phyloP scores from a whole-genome alignment of 2,797 vertebrate species.

The Lagocephalus sceleratus region DNA sequence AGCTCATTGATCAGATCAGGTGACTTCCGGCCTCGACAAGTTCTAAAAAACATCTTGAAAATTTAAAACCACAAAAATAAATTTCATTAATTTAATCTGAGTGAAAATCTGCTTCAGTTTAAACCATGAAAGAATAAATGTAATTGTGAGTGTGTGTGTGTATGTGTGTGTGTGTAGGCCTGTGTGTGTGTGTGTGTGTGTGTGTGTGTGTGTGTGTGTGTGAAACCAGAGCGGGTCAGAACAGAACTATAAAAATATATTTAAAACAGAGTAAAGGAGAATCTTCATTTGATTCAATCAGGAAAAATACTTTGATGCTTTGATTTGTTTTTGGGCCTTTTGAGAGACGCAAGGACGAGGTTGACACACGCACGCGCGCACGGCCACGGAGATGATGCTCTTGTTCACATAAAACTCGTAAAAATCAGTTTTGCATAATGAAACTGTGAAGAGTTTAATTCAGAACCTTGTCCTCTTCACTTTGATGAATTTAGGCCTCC shows the following conservation, averaged over 20 bases:
- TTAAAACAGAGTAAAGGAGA: no score
- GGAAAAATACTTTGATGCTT: no score
- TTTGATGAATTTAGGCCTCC: not conserved
- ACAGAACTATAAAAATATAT: no score
- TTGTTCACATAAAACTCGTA: constrained; percentile 16
- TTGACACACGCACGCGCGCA: constrained; percentile 8
- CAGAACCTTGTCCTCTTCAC: constrained; percentile 37
- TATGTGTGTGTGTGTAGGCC: not conserved
- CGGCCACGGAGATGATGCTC: constrained; percentile 4
- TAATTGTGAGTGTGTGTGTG: not conserved
- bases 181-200: constrained; percentile 1
- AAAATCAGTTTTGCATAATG: constrained; percentile 49
- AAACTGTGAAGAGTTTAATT: constrained; percentile 37
- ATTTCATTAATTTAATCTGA: not conserved
- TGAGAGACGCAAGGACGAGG: constrained; percentile 44
- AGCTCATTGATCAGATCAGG: no score
- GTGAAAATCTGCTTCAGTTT: not conserved
- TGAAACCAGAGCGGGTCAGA: not conserved
- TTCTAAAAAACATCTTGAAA: no score
- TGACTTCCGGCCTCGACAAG: no score
- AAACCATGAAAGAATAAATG: not conserved
- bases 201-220: not conserved
- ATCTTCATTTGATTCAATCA: not conserved
- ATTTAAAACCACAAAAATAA: no score
- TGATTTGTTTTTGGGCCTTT: not conserved